Base-by-base conservation (phyloP, 1,140 invertebrate genomes). In the Drosophila takahashii region DNA sequence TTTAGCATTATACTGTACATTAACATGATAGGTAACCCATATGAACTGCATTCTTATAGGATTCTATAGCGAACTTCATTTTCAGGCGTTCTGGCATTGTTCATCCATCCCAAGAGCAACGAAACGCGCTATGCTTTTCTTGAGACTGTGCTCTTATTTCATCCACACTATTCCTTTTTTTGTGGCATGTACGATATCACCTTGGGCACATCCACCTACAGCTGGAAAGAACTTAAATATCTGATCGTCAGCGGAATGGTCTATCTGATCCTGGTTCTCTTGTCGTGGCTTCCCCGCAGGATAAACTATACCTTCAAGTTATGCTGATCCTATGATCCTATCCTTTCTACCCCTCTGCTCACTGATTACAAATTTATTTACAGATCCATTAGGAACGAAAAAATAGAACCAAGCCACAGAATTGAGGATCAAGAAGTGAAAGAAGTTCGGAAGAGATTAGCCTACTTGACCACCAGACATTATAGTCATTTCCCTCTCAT, bases 111-210 rank as follows among this genome's bases (percentile, higher is more conserved):
- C n/a, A 11, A 39, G 0, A 16, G 6, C 4, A 0, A 6, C 0
- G 11, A 41, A 0, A 0, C 0, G 0, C 37, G 22, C 1, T 69
- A 48, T 16, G 0, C 1, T 0, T 1, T 59, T 8, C 7, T 73
- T 0, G 51, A 81, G 4, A 0, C 3, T 4, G 5, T 74, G 0
- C 16, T 70, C 1, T 15, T 50, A 44, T 4, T 44, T 1, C 27
- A 74, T 8, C 79, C 79, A 0, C 44, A 61, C 2, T 83, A 83
- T 16, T 37, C 70, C 0, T 15, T 81, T 2, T 81, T 39, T 41
- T 22, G 16, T 10, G 74, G 60, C 6, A n/a, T 45, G 13, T 18
- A 56, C 1, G 50, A 56, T 37, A 37, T 44, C 1, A 29, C 36
- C 2, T 3, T 69, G 3, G 3, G 4, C 0, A 16, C 2, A 3